Evolutionary conservation across 2,113 vertebrate species (phyloP).

Genomic region (Neotoma lepida): DNA sequence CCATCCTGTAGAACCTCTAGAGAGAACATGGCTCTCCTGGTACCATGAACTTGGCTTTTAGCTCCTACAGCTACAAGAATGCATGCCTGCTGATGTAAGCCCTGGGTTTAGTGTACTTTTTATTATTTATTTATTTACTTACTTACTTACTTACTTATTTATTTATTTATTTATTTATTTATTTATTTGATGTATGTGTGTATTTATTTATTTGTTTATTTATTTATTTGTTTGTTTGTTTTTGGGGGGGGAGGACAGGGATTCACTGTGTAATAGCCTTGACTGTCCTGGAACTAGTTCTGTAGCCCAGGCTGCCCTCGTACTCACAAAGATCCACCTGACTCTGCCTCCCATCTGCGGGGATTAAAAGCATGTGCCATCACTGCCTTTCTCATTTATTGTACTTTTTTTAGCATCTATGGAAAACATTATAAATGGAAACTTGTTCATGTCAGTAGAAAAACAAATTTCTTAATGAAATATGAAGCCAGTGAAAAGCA

Average conservation of each 20-base stretch:
- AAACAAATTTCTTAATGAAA: constrained; percentile 3
- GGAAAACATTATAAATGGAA: neutral
- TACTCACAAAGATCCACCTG: neutral
- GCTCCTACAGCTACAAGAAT: neutral
- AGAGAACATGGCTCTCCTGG: neutral
- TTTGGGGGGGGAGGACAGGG: neutral
- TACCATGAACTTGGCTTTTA: neutral
- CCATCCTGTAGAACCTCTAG: neutral
- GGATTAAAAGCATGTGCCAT: neutral
- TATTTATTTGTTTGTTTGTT: neutral
- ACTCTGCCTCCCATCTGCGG: neutral
- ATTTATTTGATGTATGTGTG: too few species aligned
- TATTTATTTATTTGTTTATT: too few species aligned
- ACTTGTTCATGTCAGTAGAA: neutral
- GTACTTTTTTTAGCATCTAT: neutral
- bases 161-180: too few species aligned
- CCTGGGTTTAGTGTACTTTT: neutral
- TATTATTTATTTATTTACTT: neutral
- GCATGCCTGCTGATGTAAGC: neutral
- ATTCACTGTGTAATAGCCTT: neutral
- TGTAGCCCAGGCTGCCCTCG: neutral
- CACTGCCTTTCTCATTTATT: neutral
- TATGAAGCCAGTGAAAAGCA: neutral
- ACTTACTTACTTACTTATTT: too few species aligned
- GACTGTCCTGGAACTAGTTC: neutral